Base-by-base conservation (phyloP, 2,797 vertebrate species). In the Carcharodon carcharias region DNA sequence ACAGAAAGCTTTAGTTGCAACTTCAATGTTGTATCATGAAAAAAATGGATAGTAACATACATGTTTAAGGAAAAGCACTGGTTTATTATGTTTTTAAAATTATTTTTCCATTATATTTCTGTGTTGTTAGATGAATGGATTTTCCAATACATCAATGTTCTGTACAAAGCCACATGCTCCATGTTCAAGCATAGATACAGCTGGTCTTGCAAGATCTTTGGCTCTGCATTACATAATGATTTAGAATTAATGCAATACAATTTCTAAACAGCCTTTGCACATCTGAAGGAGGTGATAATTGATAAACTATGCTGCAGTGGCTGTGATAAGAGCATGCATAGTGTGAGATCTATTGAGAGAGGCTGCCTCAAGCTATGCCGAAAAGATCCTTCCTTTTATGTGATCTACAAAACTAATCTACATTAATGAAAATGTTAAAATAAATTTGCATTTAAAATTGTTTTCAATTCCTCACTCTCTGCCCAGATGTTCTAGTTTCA, bases 231-330 rank as follows among this genome's bases (percentile, higher is more conserved):
- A 69, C 63, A 67, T 28, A 69, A 93, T 67, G 63, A 94, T 67
- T 94, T 65, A 67, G n/a, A 94, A 23, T 94, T 65, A 67, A 67
- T 63, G n/a, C 16, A 67, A 93, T 94, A 94, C 54, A 54, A 58
- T 58, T 54, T 94, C 35, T 65, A 63, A 61, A 92, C 61, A n/a
- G 35, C 31, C 58, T 63, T 16, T n/a, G 35, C 28, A 40, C 61
- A n/a, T 94, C 63, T 94, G 92, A 65, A 94, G 40, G 61, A 94
- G 63, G 61, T 92, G 89, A 58, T 92, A 92, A 92, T 92, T 92
- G 89, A 92, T 92, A 61, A 94, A 94, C 61, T 94, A 67, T 65
- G 21, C n/a, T 94, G 58, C 63, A 67, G 21, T 40, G n/a, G 18
- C 92, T 45, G 63, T 69, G 92, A 65, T 94, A 65, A 35, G 63